Evolutionary conservation across 1,140 invertebrate genomes (phyloP), one percentile per base, ranked within the genome.

Genomic region (Oncopeltus fasciatus): DNA sequence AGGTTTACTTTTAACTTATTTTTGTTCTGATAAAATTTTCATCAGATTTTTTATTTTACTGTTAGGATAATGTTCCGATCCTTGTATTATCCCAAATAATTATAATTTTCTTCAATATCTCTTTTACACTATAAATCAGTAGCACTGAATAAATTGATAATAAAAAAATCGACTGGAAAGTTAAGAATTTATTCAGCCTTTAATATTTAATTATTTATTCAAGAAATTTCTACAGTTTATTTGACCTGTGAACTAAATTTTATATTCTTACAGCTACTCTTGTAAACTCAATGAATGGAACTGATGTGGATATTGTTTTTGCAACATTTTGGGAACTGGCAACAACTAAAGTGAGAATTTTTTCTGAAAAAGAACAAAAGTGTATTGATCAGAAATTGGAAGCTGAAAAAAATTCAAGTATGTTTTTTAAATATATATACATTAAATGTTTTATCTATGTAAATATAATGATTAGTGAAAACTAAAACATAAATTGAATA

Each of bases 321-420:
- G 71, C 78, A 11, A 80, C 78, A 28, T 79, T 78, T 66, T 80
- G 78, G 78, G 65, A 77, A 49, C 76, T 77, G 16, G 61, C 76
- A 0, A 74, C 74, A 56, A 69, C 72, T 5, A 67, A 70, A 18
- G 69, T 74, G 1, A 64, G 75, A 31, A 69, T 78, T 56, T 63
- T 79, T 8, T 27, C 76, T 11, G 71, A 76, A 47, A 68, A 73
- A 53, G 77, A 81, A 66, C 69, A 76, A 20, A 71, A 77, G 21
- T 79, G 78, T 62, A 76, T 79, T 27, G 64, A 64, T 26, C 68
- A 72, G 57, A 75, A 76, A 67, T 28, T 71, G 27, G 69, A 8
- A 67, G 29, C 67, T 70, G 12, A 68, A 70, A 57, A 29, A 65
- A 21, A 14, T 38, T 38, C 31, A 38, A 38, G 31, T 38, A 38